Evolutionary conservation across 2,113 vertebrate species (phyloP).

Genomic region (Epinephelus lanceolatus): DNA sequence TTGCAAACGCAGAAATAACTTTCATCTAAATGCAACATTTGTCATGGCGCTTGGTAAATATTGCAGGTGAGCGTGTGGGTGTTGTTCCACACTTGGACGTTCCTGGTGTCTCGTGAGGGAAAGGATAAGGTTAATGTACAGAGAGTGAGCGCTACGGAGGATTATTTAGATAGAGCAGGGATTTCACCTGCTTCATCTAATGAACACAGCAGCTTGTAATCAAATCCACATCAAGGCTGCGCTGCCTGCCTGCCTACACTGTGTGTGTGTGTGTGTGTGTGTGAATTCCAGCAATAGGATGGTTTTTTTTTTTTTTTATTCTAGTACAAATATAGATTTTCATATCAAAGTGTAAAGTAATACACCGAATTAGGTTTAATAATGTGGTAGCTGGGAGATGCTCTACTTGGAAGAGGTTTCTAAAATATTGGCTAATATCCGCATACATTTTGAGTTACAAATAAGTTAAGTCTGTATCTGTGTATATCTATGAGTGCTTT

Average conservation of each 20-base stretch:
- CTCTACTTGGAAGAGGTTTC: not conserved
- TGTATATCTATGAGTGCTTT: not conserved
- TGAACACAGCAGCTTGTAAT: constrained; percentile 56
- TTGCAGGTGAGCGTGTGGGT: constrained; percentile 17
- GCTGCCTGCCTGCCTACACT: not conserved
- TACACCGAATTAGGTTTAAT: not conserved
- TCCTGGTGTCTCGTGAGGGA: constrained; percentile 5
- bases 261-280: not conserved
- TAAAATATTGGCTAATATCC: no score
- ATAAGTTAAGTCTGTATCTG: not conserved
- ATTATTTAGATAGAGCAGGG: constrained; percentile 49
- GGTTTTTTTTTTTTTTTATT: not conserved
- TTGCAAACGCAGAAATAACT: constrained; percentile 1
- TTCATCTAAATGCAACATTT: constrained; percentile 41
- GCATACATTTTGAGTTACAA: no score
- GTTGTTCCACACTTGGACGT: constrained; percentile 27
- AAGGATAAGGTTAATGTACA: constrained; percentile 35
- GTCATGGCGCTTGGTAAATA: constrained; percentile 14
- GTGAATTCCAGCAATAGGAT: not conserved
- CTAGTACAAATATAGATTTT: not conserved
- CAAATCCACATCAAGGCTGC: constrained; percentile 57
- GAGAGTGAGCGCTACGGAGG: constrained; percentile 8
- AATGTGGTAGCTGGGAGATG: not conserved
- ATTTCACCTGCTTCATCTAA: constrained; percentile 63
- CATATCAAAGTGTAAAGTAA: not conserved